Percentiles rank a stretch among this genome's conserved stretches.
Conservation (phyloP, 1,140 invertebrate genomes). For the Lepidurus packardi region DNA sequence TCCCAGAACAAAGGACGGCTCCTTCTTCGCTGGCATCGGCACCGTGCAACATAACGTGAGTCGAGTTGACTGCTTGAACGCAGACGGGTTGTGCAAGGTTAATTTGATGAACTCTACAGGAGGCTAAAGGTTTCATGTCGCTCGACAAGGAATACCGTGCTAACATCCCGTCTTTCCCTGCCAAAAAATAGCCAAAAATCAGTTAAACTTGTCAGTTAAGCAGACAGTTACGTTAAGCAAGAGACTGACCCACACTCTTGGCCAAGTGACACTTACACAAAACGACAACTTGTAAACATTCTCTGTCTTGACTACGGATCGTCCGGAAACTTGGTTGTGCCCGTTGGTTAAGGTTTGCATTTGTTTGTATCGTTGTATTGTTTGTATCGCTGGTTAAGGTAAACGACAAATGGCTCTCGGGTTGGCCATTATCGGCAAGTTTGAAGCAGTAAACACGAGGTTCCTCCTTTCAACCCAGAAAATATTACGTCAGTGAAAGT, state of each 20-base stretch:
- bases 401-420: slow-evolving; percentile 3
- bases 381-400: too few relatives aligned
- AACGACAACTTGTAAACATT: not conserved
- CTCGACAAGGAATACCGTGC: not conserved
- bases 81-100: not conserved
- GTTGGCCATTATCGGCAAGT: not conserved
- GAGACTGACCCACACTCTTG: too few relatives aligned
- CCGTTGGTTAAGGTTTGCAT: too few relatives aligned
- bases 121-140: not conserved
- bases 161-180: slow-evolving; percentile 9
- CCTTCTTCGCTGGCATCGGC: not conserved
- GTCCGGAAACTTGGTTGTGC: not conserved
- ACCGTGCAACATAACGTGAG: not conserved
- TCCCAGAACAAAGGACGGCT: slow-evolving; percentile 3
- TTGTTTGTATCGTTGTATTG: too few relatives aligned
- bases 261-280: not conserved
- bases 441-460: slow-evolving; percentile 7
- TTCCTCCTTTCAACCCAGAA: not conserved
- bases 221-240: not conserved
- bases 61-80: not conserved
- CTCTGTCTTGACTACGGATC: not conserved
- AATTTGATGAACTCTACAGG: not conserved
- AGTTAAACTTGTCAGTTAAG: not conserved
- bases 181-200: not conserved
- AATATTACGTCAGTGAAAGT: not conserved